phyloP scores from a whole-genome alignment of 2,888 invertebrate genomes.

The Clistopyga incitator region DNA sequence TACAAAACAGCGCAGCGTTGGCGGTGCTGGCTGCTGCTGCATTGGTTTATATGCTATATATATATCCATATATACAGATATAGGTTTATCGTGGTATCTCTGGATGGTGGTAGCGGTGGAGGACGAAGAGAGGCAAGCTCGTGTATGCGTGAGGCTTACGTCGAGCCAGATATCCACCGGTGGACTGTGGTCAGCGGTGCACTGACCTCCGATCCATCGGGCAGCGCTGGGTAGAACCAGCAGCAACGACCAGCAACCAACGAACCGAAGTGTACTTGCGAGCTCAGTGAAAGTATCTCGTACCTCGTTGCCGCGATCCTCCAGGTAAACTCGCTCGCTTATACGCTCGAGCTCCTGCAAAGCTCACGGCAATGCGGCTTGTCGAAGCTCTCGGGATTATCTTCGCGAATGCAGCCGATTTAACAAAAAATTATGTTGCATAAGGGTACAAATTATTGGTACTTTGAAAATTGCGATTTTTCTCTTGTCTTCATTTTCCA shows the following conservation, averaged over 20 bases:
- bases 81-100: conserved; percentile 46
- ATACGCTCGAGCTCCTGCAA: conserved; percentile 34
- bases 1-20: conserved; percentile 35
- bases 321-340: conserved; percentile 41
- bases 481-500: conserved; percentile 16
- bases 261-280: conserved; percentile 72
- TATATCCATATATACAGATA: not conserved
- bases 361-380: not conserved
- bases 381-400: not conserved
- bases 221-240: conserved; percentile 47
- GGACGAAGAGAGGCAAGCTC: conserved; percentile 3
- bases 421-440: not conserved
- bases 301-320: conserved; percentile 24
- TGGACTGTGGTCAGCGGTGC: conserved; percentile 74
- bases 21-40: conserved; percentile 33
- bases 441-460: too few species aligned
- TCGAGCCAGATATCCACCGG: conserved; percentile 41
- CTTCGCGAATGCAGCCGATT: not conserved
- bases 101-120: conserved; percentile 12
- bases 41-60: conserved; percentile 22
- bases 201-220: conserved; percentile 80
- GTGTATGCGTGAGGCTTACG: conserved; percentile 34
- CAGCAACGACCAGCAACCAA: conserved; percentile 72
- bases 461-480: not conserved
- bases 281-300: conserved; percentile 79